Base-by-base conservation (phyloP, 2,888 invertebrate genomes). In the Axea sp. region DNA sequence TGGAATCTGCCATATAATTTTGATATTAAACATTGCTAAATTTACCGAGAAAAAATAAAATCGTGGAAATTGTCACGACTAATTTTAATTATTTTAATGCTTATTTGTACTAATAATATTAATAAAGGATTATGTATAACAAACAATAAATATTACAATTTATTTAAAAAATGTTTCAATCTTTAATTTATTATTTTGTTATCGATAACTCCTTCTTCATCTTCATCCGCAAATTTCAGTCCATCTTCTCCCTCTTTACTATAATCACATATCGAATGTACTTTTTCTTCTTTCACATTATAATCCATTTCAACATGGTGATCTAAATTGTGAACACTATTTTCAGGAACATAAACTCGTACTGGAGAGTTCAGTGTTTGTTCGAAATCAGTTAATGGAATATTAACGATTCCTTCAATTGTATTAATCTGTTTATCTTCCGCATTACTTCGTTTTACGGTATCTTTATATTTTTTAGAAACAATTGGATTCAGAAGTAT, bases 191-290 rank as follows among this genome's bases (percentile, higher is more conserved):
- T 78, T 4, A 78, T 75, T 74, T 84, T 84, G 80, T 84, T 85
- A 74, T 84, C 84, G 15, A 86, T 73, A 47, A 82, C 83, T 5
- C 85, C 85, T 2, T 84, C 83, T 15, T 83, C 83, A 17, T 87
- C 86, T 11, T 85, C 85, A 33, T 86, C 87, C 11, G 83, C 86
- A 59, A 86, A 87, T 73, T 83, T 86, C 31, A 87, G 78, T 17
- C 76, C 82, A 19, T 84, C 82, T 43, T 83, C 83, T 47, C 81
- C 83, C 43, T 83, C 83, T 4, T 79, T 81, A 35, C 84, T 81
- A 14, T 82, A 78, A 55, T 83, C 81, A 55, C 83, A 85, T 39
- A 86, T 81, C 3, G 82, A 81, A 4, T 81, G 82, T n/a, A 80
- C 78, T 11, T 82, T 80, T 4, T 78, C 79, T 9, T 82, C 78